These are phyloP conservation scores for Pristiophorus japonicus DNA, from an alignment of 2,113 vertebrate species.

Conservation along the genomic window DNA sequence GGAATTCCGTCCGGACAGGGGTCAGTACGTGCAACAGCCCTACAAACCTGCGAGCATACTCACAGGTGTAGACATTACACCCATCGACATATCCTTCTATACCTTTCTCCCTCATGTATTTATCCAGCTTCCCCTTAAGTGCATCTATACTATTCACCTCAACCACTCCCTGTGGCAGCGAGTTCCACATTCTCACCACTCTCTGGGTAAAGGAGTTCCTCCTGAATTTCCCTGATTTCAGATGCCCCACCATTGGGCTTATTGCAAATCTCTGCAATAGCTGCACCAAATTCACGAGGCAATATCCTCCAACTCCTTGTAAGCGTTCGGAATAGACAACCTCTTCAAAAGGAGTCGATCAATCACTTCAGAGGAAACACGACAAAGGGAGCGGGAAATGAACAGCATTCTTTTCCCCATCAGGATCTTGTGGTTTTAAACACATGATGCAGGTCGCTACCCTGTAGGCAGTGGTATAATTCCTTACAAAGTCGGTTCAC, in stretches of 20 bases:
- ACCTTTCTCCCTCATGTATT: background rate
- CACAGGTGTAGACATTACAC: no score
- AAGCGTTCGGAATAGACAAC: no score
- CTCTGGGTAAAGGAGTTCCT: no score
- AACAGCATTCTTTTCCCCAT: background rate
- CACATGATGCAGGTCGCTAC: background rate
- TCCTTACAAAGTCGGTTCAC: background rate
- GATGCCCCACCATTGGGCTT: no score
- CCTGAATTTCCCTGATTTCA: no score
- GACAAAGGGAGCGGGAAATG: background rate
- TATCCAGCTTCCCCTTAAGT: background rate
- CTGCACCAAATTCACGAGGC: no score
- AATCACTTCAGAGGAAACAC: background rate
- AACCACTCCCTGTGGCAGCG: background rate
- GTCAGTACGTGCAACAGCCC: no score
- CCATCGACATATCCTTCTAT: background rate
- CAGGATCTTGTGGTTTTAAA: background rate
- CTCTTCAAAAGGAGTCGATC: no score
- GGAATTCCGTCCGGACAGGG: no score
- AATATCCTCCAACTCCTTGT: no score
- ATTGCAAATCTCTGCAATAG: no score
- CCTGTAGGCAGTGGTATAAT: background rate
- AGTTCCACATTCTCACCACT: background rate
- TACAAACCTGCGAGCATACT: no score
- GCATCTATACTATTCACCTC: background rate